Evolutionary conservation across 2,888 invertebrate species (phyloP).

Genomic region (Pandemis heparana): DNA sequence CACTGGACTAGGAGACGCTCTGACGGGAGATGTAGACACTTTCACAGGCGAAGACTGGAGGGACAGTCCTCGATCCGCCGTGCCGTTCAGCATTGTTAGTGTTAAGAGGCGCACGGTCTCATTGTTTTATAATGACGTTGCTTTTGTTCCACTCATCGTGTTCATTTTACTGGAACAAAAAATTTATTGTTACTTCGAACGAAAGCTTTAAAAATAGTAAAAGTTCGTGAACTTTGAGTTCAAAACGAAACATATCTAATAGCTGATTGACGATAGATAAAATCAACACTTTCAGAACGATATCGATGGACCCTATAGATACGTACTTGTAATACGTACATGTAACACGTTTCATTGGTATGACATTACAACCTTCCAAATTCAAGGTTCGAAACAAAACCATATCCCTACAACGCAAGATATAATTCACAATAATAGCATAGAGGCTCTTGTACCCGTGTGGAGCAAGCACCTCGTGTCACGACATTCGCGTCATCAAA

Average conservation of each 20-base stretch:
- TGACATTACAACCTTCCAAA: too few relatives aligned
- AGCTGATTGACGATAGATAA: too few relatives aligned
- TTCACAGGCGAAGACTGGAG: slow-evolving; percentile 73
- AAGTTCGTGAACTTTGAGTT: too few relatives aligned
- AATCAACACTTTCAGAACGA: background rate
- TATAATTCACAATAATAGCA: background rate
- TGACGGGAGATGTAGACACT: slow-evolving; percentile 68
- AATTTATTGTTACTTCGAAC: background rate
- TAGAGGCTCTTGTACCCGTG: background rate
- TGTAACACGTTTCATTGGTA: too few relatives aligned
- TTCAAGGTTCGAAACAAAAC: background rate
- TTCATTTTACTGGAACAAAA: slow-evolving; percentile 8
- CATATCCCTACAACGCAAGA: background rate
- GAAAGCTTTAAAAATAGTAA: background rate
- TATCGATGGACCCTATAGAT: background rate
- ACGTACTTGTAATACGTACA: background rate
- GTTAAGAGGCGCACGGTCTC: slow-evolving; percentile 45
- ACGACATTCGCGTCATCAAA: slow-evolving; percentile 12
- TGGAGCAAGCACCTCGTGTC: background rate
- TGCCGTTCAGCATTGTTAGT: slow-evolving; percentile 73
- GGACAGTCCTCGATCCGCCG: slow-evolving; percentile 67
- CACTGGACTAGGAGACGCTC: slow-evolving; percentile 75
- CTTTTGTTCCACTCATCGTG: background rate
- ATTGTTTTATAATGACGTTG: slow-evolving; percentile 45
- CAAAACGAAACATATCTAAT: too few relatives aligned